phyloP scores from a whole-genome alignment of 2,113 vertebrate genomes.

The Podilymbus podiceps region DNA sequence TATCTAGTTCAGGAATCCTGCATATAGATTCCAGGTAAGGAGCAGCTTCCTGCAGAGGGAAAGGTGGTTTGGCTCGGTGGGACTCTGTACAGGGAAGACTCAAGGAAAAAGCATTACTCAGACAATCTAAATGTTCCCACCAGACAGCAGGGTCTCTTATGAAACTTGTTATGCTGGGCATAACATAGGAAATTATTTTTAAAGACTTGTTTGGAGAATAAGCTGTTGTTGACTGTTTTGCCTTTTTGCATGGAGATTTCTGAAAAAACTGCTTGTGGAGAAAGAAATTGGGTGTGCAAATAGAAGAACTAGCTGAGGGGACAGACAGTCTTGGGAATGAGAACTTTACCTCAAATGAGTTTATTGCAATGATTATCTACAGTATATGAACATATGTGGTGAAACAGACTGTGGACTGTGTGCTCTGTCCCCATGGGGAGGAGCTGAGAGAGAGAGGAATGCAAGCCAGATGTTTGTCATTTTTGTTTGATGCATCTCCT shows the following conservation, averaged over 20 bases:
- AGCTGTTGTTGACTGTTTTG: background rate
- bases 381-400: background rate
- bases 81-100: background rate
- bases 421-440: background rate
- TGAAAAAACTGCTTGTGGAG: background rate
- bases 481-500: background rate
- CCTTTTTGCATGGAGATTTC: background rate
- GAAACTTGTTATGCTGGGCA: background rate
- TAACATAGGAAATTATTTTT: background rate
- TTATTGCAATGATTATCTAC: background rate
- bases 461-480: background rate
- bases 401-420: background rate
- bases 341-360: background rate
- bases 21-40: background rate
- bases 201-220: background rate
- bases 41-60: background rate
- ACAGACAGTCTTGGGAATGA: background rate
- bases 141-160: background rate
- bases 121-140: background rate
- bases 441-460: background rate
- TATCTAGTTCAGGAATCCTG: background rate
- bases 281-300: background rate
- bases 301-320: background rate
- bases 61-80: background rate
- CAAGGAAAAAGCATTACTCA: background rate